These are phyloP conservation scores for Tiliqua scincoides DNA, from an alignment of 2,113 vertebrate species.

Conservation along the genomic window DNA sequence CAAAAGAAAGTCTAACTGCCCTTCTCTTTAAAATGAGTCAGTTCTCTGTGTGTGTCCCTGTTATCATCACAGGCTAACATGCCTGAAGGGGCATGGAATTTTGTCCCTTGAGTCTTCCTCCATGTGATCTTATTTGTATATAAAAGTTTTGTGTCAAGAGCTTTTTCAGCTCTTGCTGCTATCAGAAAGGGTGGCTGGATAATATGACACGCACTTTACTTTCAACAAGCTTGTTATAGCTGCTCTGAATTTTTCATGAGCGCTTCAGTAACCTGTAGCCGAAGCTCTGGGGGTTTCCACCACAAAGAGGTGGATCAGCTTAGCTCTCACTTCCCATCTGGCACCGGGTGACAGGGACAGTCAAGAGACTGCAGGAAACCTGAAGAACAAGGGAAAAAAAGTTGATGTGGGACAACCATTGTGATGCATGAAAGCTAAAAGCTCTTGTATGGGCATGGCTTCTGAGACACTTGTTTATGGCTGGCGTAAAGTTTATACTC, in stretches of 20 bases:
- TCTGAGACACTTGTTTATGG: conserved; percentile 80
- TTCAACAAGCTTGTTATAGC: conserved; percentile 86
- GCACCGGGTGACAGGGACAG: conserved; percentile 89
- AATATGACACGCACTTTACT: conserved; percentile 84
- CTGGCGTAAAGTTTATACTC: conserved; percentile 76
- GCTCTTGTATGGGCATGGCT: conserved; percentile 74
- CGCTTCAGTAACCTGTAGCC: conserved; percentile 81
- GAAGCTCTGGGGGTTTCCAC: conserved; percentile 93
- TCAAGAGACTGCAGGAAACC: conserved; percentile 83
- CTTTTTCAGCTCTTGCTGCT: conserved; percentile 45
- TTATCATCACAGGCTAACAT: background rate
- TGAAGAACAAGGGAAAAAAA: conserved; percentile 76
- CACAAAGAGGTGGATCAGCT: conserved; percentile 97
- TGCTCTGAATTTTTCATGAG: conserved; percentile 97
- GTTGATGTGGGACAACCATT: conserved; percentile 81
- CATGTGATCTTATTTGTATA: background rate
- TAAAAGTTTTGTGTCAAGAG: conserved; percentile 33
- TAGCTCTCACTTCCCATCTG: conserved; percentile 99
- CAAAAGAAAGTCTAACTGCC: background rate
- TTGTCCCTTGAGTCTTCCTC: background rate
- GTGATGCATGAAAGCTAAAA: conserved; percentile 80
- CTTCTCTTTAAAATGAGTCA: accelerated
- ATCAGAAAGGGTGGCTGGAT: conserved; percentile 76
- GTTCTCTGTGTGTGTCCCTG: background rate
- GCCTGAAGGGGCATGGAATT: background rate